phyloP scores from a whole-genome alignment of 2,797 vertebrate genomes.

The Margarornis squamiger region DNA sequence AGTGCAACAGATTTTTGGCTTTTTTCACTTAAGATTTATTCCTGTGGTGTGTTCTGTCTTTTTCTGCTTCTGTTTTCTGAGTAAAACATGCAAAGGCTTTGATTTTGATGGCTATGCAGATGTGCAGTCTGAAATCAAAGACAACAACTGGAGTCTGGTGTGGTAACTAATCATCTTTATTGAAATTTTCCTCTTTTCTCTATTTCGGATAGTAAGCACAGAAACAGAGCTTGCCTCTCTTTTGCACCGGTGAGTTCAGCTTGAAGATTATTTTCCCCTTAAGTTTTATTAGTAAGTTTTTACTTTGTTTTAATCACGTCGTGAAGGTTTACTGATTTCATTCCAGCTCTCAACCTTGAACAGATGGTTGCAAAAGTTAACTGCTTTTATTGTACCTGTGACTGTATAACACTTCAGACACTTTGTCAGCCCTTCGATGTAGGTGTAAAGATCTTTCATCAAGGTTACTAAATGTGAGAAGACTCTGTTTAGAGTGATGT shows the following conservation, averaged over 20 bases:
- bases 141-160: fast-evolving
- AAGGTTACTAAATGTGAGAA: not conserved
- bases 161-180: not conserved
- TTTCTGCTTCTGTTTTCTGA: not conserved
- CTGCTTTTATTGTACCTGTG: slow-evolving; percentile 17
- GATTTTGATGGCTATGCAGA: not conserved
- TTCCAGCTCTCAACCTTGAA: slow-evolving; percentile 41
- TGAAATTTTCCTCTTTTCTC: not conserved
- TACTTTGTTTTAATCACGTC: not conserved
- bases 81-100: not conserved
- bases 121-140: not conserved
- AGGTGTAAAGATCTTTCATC: not conserved
- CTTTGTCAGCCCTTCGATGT: not conserved
- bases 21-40: not conserved
- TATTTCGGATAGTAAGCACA: not conserved
- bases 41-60: not conserved
- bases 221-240: not conserved
- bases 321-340: not conserved
- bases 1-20: not conserved
- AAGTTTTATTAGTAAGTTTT: not conserved
- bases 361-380: not conserved
- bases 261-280: not conserved
- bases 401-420: slow-evolving; percentile 1
- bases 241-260: not conserved
- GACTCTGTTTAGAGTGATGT: not conserved